Evolutionary conservation across 2,113 vertebrate species (phyloP), one percentile per base, ranked within the genome.

Genomic region (Eurypyga helias): DNA sequence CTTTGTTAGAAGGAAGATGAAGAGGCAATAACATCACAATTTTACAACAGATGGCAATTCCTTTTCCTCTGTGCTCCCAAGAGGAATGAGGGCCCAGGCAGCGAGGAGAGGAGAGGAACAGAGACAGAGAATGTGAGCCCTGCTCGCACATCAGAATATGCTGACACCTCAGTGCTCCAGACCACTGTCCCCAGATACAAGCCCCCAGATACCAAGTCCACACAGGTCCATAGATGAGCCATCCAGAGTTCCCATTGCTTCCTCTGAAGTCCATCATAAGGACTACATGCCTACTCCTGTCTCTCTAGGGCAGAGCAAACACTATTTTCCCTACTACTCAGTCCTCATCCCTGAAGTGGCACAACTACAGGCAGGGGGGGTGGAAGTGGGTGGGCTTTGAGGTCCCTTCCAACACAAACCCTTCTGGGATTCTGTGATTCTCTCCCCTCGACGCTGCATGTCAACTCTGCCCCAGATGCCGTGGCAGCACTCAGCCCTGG

Each of bases 51-150:
- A 58, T 8, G 18, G 38, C 13, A 79, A 83, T 55, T 87, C 17
- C 33, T 54, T 46, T 57, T 67, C 33, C 70, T 55, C 17, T 18
- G 23, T 0, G 0, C 72, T 75, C 43, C 73, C 51, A 45, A 55
- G 16, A 43, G 6, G 10, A 93, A 51, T 46, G 31, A 36, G 16
- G n/a, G 17, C 0, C 1, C 8, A 17, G 31, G 45, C 12, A 46
- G 36, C n/a, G 26, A 75, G 23, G 5, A 13, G 13, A 19, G n/a
- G 20, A 21, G 18, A 66, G 16, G 29, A 54, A 62, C 31, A 58
- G 7, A n/a, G 23, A n/a, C 1, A 79, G 13, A 72, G 36, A 79
- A 79, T 1, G 21, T 0, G 0, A 80, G 36, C 16, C 17, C 19
- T 33, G 64, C 6, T 81, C 51, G 33, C 41, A 66, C 9, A 28